phyloP scores from a whole-genome alignment of 2,888 invertebrate genomes.

The Poecilus cupreus region DNA sequence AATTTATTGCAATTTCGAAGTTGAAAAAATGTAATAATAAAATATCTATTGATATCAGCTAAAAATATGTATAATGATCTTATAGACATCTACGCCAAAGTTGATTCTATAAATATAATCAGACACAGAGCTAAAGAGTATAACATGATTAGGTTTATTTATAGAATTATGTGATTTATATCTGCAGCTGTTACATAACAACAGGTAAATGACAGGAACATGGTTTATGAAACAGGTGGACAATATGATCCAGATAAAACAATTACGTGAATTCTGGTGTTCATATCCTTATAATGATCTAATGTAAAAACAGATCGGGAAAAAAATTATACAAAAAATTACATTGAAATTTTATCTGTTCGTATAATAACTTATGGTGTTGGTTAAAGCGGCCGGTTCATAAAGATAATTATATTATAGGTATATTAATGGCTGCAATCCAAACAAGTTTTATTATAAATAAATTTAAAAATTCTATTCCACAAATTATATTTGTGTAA shows the following conservation, averaged over 20 bases:
- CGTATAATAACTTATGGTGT: no score
- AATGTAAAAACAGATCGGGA: no score
- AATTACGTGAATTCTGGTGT: background rate
- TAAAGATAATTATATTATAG: background rate
- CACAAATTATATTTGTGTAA: slow-evolving; percentile 39
- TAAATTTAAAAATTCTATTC: background rate
- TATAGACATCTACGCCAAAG: slow-evolving; percentile 53
- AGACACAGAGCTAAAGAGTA: slow-evolving; percentile 43
- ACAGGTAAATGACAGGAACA: slow-evolving; percentile 16
- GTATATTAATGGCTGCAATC: background rate
- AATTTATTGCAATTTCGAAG: no score
- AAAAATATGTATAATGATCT: slow-evolving; percentile 48
- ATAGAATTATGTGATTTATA: slow-evolving; percentile 57
- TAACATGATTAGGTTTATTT: slow-evolving; percentile 52
- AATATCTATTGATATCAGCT: slow-evolving; percentile 3
- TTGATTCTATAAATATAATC: slow-evolving; percentile 52
- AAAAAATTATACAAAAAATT: no score
- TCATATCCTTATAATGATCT: no score
- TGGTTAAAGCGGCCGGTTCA: no score
- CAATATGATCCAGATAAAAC: background rate
- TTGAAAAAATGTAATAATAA: no score
- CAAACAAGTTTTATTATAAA: background rate
- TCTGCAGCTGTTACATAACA: slow-evolving; percentile 49
- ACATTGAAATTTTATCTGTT: no score
- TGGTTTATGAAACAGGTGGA: background rate